phyloP scores from a whole-genome alignment of 2,113 vertebrate species.

The Fukomys damarensis region DNA sequence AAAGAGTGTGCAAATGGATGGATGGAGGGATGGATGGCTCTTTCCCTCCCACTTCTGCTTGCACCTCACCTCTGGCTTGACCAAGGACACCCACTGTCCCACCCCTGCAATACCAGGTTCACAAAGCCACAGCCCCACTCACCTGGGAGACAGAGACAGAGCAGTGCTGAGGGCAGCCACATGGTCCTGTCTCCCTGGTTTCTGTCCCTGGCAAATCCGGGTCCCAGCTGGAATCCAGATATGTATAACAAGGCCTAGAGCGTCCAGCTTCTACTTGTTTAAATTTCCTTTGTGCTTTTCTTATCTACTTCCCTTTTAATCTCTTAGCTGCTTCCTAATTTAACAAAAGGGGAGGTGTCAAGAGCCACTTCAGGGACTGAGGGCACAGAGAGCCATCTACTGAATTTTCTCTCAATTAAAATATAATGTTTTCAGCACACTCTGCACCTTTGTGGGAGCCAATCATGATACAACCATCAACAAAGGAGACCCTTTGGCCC shows the following conservation, averaged over 20 bases:
- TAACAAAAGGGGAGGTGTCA: background rate
- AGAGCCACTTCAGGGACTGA: background rate
- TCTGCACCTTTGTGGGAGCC: background rate
- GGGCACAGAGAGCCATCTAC: background rate
- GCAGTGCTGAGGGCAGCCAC: conserved; percentile 18
- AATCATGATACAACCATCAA: background rate
- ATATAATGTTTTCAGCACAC: background rate
- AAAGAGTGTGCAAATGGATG: background rate
- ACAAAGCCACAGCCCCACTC: background rate
- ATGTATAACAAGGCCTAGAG: background rate
- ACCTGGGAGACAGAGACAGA: conserved; percentile 67
- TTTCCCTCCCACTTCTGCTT: background rate
- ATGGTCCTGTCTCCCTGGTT: background rate
- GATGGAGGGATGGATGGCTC: background rate
- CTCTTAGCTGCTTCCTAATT: conserved; percentile 34
- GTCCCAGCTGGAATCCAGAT: background rate
- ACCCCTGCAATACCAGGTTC: background rate
- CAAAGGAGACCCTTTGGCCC: background rate
- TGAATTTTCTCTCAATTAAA: background rate
- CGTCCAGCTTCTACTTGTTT: background rate
- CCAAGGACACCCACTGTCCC: background rate
- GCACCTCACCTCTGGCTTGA: background rate
- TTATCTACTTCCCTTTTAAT: background rate
- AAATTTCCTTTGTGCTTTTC: background rate
- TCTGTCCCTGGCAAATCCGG: background rate